Base-by-base conservation (phyloP, 2,797 vertebrate genomes). In the Siniperca scherzeri region DNA sequence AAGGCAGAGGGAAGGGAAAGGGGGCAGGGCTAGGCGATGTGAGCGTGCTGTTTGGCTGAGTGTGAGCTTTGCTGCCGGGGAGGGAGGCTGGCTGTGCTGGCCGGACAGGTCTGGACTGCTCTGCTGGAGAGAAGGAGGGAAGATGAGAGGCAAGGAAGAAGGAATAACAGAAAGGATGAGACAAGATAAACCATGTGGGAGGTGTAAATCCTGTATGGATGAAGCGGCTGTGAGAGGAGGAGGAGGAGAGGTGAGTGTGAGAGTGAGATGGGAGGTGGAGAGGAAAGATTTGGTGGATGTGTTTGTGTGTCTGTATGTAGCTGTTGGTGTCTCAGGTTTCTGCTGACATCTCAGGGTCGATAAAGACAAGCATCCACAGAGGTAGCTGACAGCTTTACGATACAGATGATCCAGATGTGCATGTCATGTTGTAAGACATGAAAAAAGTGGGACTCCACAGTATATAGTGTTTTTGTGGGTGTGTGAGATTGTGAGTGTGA, bases 161-260 rank as follows among this genome's bases (percentile, higher is more conserved):
- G 81, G 59, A 61, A 55, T 27, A 64, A 52, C 67, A 81, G 84
- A 57, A n/a, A 67, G 80, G 84, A 91, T 79, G 85, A 76, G 74
- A 77, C 19, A 0, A 82, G 77, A 81, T 57, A 67, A 84, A 67
- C 33, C 88, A 78, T 75, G 89, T 91, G 88, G 92, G 93, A 93
- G 91, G 90, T 91, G 89, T 88, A 59, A 87, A 88, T 87, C 84
- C 85, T 84, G 85, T 22, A 62, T 13, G 81, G 87, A 86, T 52
- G 89, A 84, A 71, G 81, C 33, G n/a, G 72, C 86, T 55, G 81
- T 80, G 83, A 87, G 85, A 74, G 72, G 73, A 86, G 30, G 73
- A 86, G 30, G 30, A 30, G 80, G 83, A 90, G 89, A 88, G 89
- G 90, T 91, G 90, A 93, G 91, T 86, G 81, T 76, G 83, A 82